Base-by-base conservation (phyloP, 2,113 vertebrate genomes). In the Lepus europaeus region DNA sequence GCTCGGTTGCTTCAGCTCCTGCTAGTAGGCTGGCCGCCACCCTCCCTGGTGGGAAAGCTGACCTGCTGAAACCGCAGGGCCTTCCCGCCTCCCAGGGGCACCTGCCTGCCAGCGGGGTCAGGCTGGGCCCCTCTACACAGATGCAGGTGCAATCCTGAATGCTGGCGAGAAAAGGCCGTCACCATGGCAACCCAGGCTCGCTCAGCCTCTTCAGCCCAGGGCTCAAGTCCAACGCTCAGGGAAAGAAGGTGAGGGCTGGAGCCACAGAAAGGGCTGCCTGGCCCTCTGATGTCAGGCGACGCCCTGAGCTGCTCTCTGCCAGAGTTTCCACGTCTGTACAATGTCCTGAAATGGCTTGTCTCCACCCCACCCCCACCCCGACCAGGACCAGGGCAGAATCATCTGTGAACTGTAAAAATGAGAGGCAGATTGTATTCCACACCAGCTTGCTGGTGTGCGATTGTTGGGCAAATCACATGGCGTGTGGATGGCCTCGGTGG, bases 101-200 rank as follows among this genome's bases (percentile, higher is more conserved):
- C 22, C 31, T 68, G 13, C 36, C 49, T 68, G 3, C 19, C 11
- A 14, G 16, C 3, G 4, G 16, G n/a, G 29, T 77, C 27, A 3
- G 49, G 61, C 72, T 9, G 3, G 11, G 74, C 53, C 69, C 63
- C 17, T 20, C 14, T 2, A n/a, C 29, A 39, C 63, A 59, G 3
- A 84, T 4, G 61, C 80, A 84, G 84, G 36, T 91, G 76, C 51
- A 20, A 80, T 63, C 73, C 79, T 74, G 76, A 39, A 29, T 8
- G 53, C 9, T 36, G 63, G 73, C 3, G 31, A 53, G 79, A 49
- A 93, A 79, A 74, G 63, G 73, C 51, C 0, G 2, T 96, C 39
- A n/a, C 97, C 87, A 94, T 95, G 79, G 94, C 92, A 97, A 97
- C 93, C 36, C 83, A 70, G 87, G 74, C 89, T 94, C 1, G 0